A percentile compares a stretch with the other conserved stretches of the same genome.
These are phyloP conservation scores for Hirundo rustica DNA, from an alignment of 2,797 vertebrate genomes.

Conservation along the genomic window DNA sequence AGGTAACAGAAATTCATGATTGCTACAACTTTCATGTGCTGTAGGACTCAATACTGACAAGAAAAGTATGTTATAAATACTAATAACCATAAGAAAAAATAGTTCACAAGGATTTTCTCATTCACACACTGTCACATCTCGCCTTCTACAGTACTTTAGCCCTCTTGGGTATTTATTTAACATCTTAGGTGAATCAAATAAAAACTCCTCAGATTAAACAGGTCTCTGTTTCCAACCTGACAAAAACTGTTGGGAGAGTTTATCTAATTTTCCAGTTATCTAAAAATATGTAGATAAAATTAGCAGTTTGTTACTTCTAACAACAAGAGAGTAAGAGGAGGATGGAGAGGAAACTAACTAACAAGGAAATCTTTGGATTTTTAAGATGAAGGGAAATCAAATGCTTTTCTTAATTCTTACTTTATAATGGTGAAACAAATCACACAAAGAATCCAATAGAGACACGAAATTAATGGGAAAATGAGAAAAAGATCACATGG, in stretches of 20 bases:
- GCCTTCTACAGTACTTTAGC: neutral
- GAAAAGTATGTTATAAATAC: neutral
- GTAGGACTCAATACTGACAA: neutral
- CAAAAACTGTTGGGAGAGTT: neutral
- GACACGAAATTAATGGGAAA: neutral
- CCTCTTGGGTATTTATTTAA: neutral
- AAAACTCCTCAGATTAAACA: neutral
- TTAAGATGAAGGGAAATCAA: neutral
- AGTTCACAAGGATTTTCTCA: neutral
- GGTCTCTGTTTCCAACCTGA: neutral
- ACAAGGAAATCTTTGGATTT: neutral
- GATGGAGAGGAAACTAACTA: neutral
- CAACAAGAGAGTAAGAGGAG: neutral
- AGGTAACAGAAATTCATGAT: neutral
- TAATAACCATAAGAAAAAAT: neutral
- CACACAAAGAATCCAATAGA: neutral
- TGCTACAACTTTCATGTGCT: neutral
- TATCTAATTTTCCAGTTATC: neutral
- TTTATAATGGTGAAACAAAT: neutral
- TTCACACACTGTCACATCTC: neutral
- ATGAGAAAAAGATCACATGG: neutral
- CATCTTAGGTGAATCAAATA: neutral
- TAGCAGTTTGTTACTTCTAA: neutral
- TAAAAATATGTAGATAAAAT: neutral
- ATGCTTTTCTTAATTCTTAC: neutral